Conservation (phyloP, 2,797 vertebrate genomes). For the Amazona finschi region DNA sequence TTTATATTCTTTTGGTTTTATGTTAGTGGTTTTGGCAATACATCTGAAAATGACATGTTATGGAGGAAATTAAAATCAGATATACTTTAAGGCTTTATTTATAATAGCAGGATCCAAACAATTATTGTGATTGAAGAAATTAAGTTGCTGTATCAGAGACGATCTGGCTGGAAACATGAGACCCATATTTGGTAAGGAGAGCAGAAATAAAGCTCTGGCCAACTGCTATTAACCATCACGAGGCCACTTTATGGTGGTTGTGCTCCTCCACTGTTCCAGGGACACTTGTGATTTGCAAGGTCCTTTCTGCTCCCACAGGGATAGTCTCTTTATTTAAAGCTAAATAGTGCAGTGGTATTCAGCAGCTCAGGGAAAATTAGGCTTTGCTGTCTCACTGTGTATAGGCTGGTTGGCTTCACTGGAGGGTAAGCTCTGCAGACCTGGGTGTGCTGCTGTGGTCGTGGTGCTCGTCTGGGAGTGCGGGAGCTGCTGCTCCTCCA, state of each 20-base stretch:
- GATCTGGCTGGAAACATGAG: neutral
- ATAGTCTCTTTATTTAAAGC: neutral
- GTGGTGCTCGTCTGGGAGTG: neutral
- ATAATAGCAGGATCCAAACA: neutral
- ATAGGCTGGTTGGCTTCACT: rapidly evolving
- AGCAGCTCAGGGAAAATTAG: neutral
- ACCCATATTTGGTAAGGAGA: neutral
- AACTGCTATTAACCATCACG: neutral
- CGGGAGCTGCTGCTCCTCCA: rapidly evolving
- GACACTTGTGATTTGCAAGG: neutral
- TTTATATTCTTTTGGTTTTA: neutral
- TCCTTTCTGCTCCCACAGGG: neutral
- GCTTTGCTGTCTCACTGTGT: neutral
- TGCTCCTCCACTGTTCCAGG: neutral
- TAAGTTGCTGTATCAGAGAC: neutral
- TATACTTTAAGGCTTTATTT: neutral
- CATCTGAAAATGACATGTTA: conserved; percentile 34
- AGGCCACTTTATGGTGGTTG: neutral
- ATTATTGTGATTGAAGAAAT: neutral
- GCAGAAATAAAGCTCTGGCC: neutral
- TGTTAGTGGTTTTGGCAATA: conserved; percentile 36
- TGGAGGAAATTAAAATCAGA: conserved; percentile 15
- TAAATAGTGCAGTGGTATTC: neutral
- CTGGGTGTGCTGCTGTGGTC: rapidly evolving
- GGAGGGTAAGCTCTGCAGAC: neutral